Conservation (phyloP, 2,797 vertebrate species). For the Limnodromus scolopaceus region DNA sequence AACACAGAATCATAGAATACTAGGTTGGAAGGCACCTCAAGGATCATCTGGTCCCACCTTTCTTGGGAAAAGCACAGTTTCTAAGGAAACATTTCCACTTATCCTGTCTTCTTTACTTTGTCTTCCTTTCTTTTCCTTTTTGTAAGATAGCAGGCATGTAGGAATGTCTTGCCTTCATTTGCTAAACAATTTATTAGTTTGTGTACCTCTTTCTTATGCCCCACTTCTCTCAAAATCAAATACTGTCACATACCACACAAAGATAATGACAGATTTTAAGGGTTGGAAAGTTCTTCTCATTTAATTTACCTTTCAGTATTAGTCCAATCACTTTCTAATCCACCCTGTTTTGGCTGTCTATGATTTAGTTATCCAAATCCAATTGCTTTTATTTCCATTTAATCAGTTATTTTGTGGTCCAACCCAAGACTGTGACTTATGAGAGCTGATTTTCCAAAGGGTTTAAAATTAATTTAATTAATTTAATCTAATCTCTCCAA, state of each 20-base stretch:
- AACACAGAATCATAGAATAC: neutral
- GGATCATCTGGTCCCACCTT: neutral
- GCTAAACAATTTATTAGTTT: neutral
- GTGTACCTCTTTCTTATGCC: neutral
- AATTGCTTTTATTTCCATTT: slow-evolving; percentile 30
- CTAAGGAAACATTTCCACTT: neutral
- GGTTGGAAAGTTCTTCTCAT: neutral
- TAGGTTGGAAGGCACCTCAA: neutral
- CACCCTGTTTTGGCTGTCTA: neutral
- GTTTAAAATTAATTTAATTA: slow-evolving; percentile 54
- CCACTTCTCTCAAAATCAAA: neutral
- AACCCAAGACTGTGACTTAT: neutral
- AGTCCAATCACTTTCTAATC: neutral
- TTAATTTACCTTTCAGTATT: neutral
- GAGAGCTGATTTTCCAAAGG: neutral
- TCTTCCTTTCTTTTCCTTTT: neutral
- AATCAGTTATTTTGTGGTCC: neutral
- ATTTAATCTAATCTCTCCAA: slow-evolving; percentile 31
- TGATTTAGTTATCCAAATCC: slow-evolving; percentile 17
- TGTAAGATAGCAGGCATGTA: neutral
- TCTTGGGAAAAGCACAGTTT: neutral
- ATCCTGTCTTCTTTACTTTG: neutral
- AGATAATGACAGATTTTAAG: neutral
- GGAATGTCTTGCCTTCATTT: neutral
- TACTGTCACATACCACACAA: neutral